Evolutionary conservation across 2,113 vertebrate species (phyloP).

Genomic region (Dunckerocampus dactyliophorus): DNA sequence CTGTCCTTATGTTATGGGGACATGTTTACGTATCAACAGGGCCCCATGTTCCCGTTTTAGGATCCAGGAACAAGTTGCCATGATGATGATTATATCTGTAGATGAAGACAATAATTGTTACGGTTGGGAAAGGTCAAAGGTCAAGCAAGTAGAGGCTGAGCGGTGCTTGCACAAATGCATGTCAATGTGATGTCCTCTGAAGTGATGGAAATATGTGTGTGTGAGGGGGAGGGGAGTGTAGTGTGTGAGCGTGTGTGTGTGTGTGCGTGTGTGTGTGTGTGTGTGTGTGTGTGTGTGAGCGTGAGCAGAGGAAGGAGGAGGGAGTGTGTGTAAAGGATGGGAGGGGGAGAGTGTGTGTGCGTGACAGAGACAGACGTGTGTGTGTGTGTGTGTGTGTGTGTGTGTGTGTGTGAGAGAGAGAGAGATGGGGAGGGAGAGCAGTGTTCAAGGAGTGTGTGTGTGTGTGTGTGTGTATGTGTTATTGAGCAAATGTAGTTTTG

Average conservation of each 20-base stretch:
- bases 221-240: slow-evolving; percentile 17
- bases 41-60: not conserved
- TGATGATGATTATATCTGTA: not conserved
- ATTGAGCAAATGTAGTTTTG: slow-evolving; percentile 35
- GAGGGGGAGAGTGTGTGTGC: slow-evolving; percentile 60
- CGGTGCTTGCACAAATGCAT: not conserved
- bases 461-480: slow-evolving; percentile 27
- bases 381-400: slow-evolving; percentile 35
- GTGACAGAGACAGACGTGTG: slow-evolving; percentile 52
- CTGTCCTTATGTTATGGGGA: slow-evolving; percentile 1
- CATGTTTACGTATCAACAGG: slow-evolving; percentile 8
- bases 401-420: slow-evolving; percentile 35
- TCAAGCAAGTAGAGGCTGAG: not conserved
- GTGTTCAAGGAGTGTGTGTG: slow-evolving; percentile 64
- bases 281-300: slow-evolving; percentile 26
- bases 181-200: slow-evolving; percentile 1
- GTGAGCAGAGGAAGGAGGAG: not conserved
- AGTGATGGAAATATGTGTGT: slow-evolving; percentile 13
- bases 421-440: slow-evolving; percentile 55
- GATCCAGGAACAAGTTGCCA: slow-evolving; percentile 3
- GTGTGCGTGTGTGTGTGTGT: slow-evolving; percentile 31
- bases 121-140: slow-evolving; percentile 3
- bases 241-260: slow-evolving; percentile 24
- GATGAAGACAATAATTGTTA: not conserved
- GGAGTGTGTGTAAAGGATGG: slow-evolving; percentile 34